Evolutionary conservation across 2,797 vertebrate genomes (phyloP), one percentile per base, ranked within the genome.

Genomic region (Enteromius unitaeniatus): DNA sequence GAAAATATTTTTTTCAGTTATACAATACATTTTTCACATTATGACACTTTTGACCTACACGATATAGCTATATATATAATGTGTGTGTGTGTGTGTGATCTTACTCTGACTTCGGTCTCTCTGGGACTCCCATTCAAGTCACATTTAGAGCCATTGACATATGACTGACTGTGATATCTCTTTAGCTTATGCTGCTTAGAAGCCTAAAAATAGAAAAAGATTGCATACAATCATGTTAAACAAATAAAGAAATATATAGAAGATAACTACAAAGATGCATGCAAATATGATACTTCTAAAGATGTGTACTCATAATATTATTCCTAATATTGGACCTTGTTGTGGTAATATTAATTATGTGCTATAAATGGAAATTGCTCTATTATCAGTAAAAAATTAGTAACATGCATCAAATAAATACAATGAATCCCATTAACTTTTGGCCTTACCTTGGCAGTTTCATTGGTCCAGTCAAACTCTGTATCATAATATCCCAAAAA

Each of bases 111-210:
- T 94, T 99, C 97, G 0, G 97, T 95, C 84, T 98, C 96, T 85
- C 97, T 93, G 62, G 95, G 95, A 64, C 88, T 95, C 84, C 97
- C 97, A 6, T 96, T 99, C n/a, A 98, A 93, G 92, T 98, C 97
- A 77, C 98, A 99, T 84, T 96, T 97, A 31, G 97, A 98, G 60
- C 98, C 98, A 0, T 99, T 99, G 14, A 96, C 94, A 4, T 98
- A 99, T 3, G 90, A 94, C 91, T 99, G 98, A 92, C 98, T 99
- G 91, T 99, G 98, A 93, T 98, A 99, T 3, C 97, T 94, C 89
- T 97, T 96, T 83, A 99, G 91, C 15, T 94, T 94, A 92, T 99
- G 97, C 87, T 97, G 97, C 86, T 99, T 97, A 62, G 96, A 97
- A 80, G 96, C 96, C 97, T 99, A 89, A 45, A 76, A 37, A 28